Evolutionary conservation across 2,888 invertebrate genomes (phyloP), one percentile per base, ranked within the genome.

Genomic region (Harpagoxenus sublaevis): DNA sequence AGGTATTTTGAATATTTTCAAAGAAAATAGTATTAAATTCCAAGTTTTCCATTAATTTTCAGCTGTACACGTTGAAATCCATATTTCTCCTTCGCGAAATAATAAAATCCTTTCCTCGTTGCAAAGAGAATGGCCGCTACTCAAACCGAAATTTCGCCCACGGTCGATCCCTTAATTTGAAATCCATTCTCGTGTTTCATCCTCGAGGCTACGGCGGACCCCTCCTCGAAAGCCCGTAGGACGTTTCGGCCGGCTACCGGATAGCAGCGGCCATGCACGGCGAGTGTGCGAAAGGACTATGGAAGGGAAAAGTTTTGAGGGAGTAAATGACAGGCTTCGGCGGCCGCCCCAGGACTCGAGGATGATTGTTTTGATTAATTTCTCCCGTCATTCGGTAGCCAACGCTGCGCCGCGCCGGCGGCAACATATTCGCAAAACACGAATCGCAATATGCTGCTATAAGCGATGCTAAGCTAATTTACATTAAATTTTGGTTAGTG

Each of bases 311-410:
- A 91, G 90, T 86, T 86, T 85, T 87, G 91, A 86, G 86, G 88
- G 91, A 92, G 91, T 89, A 92, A 92, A 92, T 92, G 92, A 92
- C 93, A 92, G 92, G 92, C 90, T 86, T 84, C 90, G 86, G 83
- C 79, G 88, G 79, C 92, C 89, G 91, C 92, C 90, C 87, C 91
- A 84, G 91, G 92, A 74, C 84, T 89, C 89, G 81, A 86, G 86
- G 92, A 91, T 92, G 92, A 93, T 93, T 92, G 92, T 92, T 93
- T 93, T 93, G 92, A 93, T 93, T 93, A 93, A 93, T 93, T 93
- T 92, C 92, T 91, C 90, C 90, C 89, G 91, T 91, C 92, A 89
- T 93, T 92, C 92, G 92, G 93, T 93, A 92, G 92, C 93, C 87
- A 89, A 87, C 85, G 86, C 87, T 84, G 86, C 85, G 91, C 93